Evolutionary conservation across 2,797 vertebrate genomes (phyloP).

Genomic region (Enteromius treurensis): DNA sequence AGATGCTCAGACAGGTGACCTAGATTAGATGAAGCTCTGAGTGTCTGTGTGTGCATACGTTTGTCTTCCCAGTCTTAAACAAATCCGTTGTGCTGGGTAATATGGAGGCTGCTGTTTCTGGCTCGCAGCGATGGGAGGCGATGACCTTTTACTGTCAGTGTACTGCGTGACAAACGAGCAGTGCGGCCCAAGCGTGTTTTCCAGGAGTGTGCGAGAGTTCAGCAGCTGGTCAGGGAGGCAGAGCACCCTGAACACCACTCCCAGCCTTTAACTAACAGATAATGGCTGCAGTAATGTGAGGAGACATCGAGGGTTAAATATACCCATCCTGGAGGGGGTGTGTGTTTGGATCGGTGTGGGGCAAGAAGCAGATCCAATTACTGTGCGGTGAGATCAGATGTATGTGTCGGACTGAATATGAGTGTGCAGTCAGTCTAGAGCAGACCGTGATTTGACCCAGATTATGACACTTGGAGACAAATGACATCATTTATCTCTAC

Average conservation of each 20-base stretch:
- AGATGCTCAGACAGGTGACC: constrained; percentile 73
- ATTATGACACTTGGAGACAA: constrained; percentile 66
- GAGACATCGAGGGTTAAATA: constrained; percentile 65
- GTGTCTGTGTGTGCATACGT: constrained; percentile 39
- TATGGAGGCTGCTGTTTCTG: constrained; percentile 70
- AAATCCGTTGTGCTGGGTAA: constrained; percentile 77
- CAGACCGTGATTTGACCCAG: constrained; percentile 57
- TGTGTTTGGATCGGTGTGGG: constrained; percentile 44
- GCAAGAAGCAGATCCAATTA: constrained; percentile 46
- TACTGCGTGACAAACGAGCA: constrained; percentile 85
- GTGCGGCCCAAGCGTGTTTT: constrained; percentile 82
- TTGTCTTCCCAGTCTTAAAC: constrained; percentile 72
- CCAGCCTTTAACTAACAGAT: constrained; percentile 85
- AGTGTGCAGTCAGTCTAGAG: constrained; percentile 53
- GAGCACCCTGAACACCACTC: constrained; percentile 74
- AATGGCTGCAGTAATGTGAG: constrained; percentile 74
- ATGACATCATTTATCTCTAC: constrained; percentile 62
- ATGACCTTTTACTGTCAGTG: constrained; percentile 88
- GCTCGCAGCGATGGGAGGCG: constrained; percentile 82
- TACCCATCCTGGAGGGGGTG: constrained; percentile 57
- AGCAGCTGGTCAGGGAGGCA: constrained; percentile 80
- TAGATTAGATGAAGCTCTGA: constrained; percentile 78
- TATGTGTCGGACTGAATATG: constrained; percentile 30
- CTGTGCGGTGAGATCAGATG: constrained; percentile 39
- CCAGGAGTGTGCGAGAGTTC: constrained; percentile 83